Base-by-base conservation (phyloP, 2,888 invertebrate species). In the Allophyes oxyacanthae region DNA sequence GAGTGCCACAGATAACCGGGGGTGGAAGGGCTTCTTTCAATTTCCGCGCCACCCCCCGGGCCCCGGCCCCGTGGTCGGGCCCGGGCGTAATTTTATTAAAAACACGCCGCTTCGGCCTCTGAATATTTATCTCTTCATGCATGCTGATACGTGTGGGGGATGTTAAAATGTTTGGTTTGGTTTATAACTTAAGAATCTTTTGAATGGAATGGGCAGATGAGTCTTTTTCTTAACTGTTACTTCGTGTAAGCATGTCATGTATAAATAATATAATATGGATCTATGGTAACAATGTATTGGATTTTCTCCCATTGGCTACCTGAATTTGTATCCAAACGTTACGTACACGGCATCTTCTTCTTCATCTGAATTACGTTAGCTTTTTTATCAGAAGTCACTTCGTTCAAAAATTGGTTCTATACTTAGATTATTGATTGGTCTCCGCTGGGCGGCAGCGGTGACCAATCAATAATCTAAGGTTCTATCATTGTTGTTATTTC, bases 81-180 rank as follows among this genome's bases (percentile, higher is more conserved):
- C 59, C 52, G 77, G 62, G 81, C 74, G 89, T 92, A 91, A 92
- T 92, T 89, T 92, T 91, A 92, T 92, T 92, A 92, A 92, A 91
- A 91, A 89, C 84, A 84, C 84, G 83, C 79, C 83, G 75, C 74
- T 63, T 72, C 81, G 77, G 67, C 71, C 79, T 76, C 82, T 85
- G 90, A 90, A 91, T 87, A 90, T 91, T 90, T 91, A 91, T 91
- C 90, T 87, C 82, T 84, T 77, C 81, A 77, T 81, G 78, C 84
- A 85, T 84, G 81, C 80, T 79, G 75, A 79, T 57, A 78, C 71
- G 75, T 61, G 78, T 60, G 52, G 60, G 69, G 65, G 64, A 77
- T 81, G 79, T 64, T 68, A 72, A 63, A 85, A 81, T 56, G 50
- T 61, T 65, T 71, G 40, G 32, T 57, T 61, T 67, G 44, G 50